A percentile compares a stretch with the other conserved stretches of the same genome.
These are phyloP conservation scores for Harpalus rufipes DNA, from an alignment of 2,888 invertebrate species.

Conservation along the genomic window DNA sequence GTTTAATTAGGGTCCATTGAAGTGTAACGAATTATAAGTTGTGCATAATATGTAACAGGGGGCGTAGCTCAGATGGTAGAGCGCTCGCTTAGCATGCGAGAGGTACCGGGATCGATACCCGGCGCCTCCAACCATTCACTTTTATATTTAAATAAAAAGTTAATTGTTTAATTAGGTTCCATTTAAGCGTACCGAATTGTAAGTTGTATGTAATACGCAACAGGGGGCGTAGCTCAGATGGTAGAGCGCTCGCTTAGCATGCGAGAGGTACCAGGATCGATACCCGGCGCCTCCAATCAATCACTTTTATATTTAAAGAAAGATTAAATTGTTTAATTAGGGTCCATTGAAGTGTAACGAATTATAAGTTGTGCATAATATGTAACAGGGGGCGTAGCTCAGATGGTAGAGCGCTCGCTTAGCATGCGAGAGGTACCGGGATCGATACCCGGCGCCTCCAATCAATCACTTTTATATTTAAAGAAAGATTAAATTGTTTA, in stretches of 20 bases:
- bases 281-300: slow-evolving; percentile 76
- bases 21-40: too few species aligned
- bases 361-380: too few species aligned
- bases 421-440: slow-evolving; percentile 81
- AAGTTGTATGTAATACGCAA: not conserved
- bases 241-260: slow-evolving; percentile 81
- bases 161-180: too few species aligned
- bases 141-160: too few species aligned
- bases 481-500: not conserved
- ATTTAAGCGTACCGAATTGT: too few species aligned
- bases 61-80: slow-evolving; percentile 80
- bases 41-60: slow-evolving; percentile 64
- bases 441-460: slow-evolving; percentile 78
- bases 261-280: slow-evolving; percentile 81
- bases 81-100: slow-evolving; percentile 81
- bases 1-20: too few species aligned
- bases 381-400: slow-evolving; percentile 76
- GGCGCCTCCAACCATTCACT: slow-evolving; percentile 74
- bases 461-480: slow-evolving; percentile 67
- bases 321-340: too few species aligned
- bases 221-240: slow-evolving; percentile 78
- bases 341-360: too few species aligned
- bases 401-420: slow-evolving; percentile 81
- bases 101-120: slow-evolving; percentile 80
- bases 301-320: not conserved